phyloP scores from a whole-genome alignment of 2,888 invertebrate genomes.

The Tachina lurida region DNA sequence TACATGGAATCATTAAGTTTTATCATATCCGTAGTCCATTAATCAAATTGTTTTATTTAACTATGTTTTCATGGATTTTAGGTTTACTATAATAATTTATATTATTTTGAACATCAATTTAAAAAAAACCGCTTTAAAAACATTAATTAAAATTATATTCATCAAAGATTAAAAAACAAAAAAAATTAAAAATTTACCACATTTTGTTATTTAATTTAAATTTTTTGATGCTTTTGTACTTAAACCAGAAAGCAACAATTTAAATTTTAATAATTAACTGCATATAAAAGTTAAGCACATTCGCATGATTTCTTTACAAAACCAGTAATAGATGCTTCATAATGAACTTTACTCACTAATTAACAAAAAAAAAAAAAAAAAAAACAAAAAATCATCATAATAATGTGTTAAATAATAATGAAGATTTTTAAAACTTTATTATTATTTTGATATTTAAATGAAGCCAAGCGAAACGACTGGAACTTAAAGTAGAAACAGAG shows the following conservation, averaged over 20 bases:
- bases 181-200: neutral
- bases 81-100: too few species aligned
- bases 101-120: too few species aligned
- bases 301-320: neutral
- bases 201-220: neutral
- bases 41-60: too few species aligned
- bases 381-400: neutral
- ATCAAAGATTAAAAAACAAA: too few species aligned
- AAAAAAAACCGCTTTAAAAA: too few species aligned
- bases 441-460: conserved; percentile 45
- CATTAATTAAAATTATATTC: too few species aligned
- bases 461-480: conserved; percentile 61
- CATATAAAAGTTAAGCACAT: neutral
- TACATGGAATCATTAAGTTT: too few species aligned
- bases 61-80: too few species aligned
- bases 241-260: conserved; percentile 2
- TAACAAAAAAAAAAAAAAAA: neutral
- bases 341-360: neutral
- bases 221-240: conserved; percentile 3
- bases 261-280: conserved; percentile 20
- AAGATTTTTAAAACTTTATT: conserved; percentile 35
- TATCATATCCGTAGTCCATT: too few species aligned
- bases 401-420: conserved; percentile 2
- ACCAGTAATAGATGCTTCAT: neutral
- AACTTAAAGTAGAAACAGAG: neutral